A percentile compares a stretch with the other conserved stretches of the same genome.
These are phyloP conservation scores for Spodoptera exigua DNA, from an alignment of 2,888 invertebrate genomes.

Conservation along the genomic window DNA sequence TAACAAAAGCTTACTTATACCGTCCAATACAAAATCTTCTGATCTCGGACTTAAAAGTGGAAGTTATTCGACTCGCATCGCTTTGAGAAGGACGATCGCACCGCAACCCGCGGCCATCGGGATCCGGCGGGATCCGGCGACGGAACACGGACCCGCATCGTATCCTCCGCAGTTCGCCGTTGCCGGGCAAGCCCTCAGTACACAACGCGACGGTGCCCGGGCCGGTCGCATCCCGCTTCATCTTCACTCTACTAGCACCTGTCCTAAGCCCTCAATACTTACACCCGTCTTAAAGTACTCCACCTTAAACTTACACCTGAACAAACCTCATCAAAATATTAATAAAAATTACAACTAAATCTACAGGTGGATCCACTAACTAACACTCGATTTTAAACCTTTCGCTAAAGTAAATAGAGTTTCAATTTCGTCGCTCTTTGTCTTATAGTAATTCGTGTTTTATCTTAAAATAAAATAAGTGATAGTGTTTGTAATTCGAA, in stretches of 20 bases:
- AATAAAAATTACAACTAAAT: slow-evolving; percentile 46
- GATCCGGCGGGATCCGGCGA: slow-evolving; percentile 3
- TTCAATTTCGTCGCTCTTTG: slow-evolving; percentile 53
- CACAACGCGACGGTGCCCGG: slow-evolving; percentile 49
- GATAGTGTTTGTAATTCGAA: slow-evolving; percentile 43
- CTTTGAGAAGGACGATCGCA: slow-evolving; percentile 19
- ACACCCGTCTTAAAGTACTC: slow-evolving; percentile 31
- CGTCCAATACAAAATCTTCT: background rate
- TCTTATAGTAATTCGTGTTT: slow-evolving; percentile 45
- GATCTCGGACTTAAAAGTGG: background rate
- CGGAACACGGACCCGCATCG: slow-evolving; percentile 35
- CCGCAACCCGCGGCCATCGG: slow-evolving; percentile 25
- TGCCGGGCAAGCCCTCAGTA: slow-evolving; percentile 49
- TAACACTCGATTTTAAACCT: slow-evolving; percentile 52
- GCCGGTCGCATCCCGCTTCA: slow-evolving; percentile 45
- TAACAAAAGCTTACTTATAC: background rate
- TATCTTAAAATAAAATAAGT: slow-evolving; percentile 29
- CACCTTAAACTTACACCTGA: slow-evolving; percentile 29
- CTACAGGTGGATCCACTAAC: slow-evolving; percentile 64
- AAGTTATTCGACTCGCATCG: slow-evolving; percentile 19
- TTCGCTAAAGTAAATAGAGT: slow-evolving; percentile 52
- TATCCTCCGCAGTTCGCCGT: slow-evolving; percentile 48
- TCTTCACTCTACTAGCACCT: slow-evolving; percentile 38
- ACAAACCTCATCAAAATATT: slow-evolving; percentile 18
- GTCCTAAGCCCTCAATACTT: slow-evolving; percentile 46